phyloP scores from a whole-genome alignment of 1,140 invertebrate genomes.

The Steinernema feltiae region DNA sequence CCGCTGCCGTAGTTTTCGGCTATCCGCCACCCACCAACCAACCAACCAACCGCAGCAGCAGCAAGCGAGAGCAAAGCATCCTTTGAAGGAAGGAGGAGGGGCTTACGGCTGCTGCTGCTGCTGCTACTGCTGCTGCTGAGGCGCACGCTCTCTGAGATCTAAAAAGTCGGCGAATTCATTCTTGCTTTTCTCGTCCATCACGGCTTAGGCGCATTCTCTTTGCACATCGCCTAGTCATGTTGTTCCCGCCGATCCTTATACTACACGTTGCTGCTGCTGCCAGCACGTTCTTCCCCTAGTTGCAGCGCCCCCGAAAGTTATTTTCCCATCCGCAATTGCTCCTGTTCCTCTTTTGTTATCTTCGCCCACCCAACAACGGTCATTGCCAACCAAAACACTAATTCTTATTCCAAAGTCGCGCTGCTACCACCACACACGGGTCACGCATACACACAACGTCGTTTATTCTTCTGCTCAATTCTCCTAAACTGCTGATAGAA shows the following conservation, averaged over 20 bases:
- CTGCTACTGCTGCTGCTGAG: too few relatives aligned
- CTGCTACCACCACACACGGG: background rate
- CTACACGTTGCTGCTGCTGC: too few relatives aligned
- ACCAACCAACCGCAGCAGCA: too few relatives aligned
- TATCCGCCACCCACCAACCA: background rate
- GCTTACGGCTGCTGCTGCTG: too few relatives aligned
- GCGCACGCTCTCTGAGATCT: slow-evolving; percentile 19
- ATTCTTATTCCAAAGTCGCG: background rate
- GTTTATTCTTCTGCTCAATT: slow-evolving; percentile 14
- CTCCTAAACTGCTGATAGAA: too few relatives aligned
- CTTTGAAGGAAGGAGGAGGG: background rate
- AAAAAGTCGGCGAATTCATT: slow-evolving; percentile 20
- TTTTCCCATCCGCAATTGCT: background rate
- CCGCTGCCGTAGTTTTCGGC: too few relatives aligned
- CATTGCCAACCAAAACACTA: too few relatives aligned
- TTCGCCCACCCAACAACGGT: too few relatives aligned
- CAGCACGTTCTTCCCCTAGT: too few relatives aligned
- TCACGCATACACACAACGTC: too few relatives aligned
- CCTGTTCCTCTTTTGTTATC: too few relatives aligned
- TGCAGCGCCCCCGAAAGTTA: too few relatives aligned
- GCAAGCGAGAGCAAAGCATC: slow-evolving; percentile 7
- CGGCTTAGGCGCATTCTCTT: slow-evolving; percentile 14
- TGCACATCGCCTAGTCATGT: slow-evolving; percentile 13
- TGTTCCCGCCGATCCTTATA: slow-evolving; percentile 1
- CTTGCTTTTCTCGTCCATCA: slow-evolving; percentile 16